These are phyloP conservation scores for Notospermus geniculatus DNA, from an alignment of 1,140 invertebrate genomes.

Conservation along the genomic window DNA sequence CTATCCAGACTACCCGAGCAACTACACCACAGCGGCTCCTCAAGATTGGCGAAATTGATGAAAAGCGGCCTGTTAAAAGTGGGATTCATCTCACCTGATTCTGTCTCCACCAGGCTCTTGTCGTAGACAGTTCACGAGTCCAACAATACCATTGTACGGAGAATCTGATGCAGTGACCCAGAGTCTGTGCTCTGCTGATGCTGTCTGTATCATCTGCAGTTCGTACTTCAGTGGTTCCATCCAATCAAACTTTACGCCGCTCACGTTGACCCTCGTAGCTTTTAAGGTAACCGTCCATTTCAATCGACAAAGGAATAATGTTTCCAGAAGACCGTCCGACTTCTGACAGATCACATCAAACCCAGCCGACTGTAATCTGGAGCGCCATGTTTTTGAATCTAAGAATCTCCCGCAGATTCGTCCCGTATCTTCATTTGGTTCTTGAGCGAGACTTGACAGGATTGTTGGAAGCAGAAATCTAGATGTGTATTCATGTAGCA, in stretches of 20 bases:
- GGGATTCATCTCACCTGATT: slow-evolving; percentile 63
- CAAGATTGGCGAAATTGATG: too few relatives aligned
- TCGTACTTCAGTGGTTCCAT: slow-evolving; percentile 72
- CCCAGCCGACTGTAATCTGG: slow-evolving; percentile 54
- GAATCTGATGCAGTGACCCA: slow-evolving; percentile 44
- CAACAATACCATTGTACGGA: slow-evolving; percentile 71
- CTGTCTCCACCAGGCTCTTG: slow-evolving; percentile 76
- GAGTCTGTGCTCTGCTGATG: slow-evolving; percentile 53
- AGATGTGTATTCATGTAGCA: slow-evolving; percentile 70
- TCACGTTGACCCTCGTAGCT: slow-evolving; percentile 34
- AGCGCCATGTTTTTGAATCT: slow-evolving; percentile 28
- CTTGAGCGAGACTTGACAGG: slow-evolving; percentile 10
- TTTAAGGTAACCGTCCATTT: slow-evolving; percentile 9
- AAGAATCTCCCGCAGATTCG: too few relatives aligned
- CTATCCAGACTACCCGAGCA: too few relatives aligned
- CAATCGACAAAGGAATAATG: slow-evolving; percentile 44
- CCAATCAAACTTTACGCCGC: slow-evolving; percentile 64
- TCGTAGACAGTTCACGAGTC: slow-evolving; percentile 84
- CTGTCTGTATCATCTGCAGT: slow-evolving; percentile 53
- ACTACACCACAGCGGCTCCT: too few relatives aligned
- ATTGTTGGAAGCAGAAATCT: slow-evolving; percentile 52
- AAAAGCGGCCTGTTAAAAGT: too few relatives aligned
- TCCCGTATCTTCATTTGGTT: too few relatives aligned
- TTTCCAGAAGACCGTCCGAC: slow-evolving; percentile 44
- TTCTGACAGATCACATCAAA: slow-evolving; percentile 53